These are phyloP conservation scores for Galerucella calmariensis DNA, from an alignment of 2,888 invertebrate genomes.

Conservation along the genomic window DNA sequence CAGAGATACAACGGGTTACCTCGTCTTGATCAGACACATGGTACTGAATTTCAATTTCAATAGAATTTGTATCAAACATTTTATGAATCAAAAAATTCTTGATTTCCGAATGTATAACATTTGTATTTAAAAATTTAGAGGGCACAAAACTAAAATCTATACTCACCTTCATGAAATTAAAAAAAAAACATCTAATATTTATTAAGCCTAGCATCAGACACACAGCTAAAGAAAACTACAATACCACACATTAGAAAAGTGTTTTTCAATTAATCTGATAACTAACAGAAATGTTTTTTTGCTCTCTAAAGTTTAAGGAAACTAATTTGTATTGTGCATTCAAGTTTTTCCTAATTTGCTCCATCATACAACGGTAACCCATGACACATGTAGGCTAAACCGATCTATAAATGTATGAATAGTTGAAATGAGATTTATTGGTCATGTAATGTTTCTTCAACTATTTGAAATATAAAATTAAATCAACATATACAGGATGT, in stretches of 20 bases:
- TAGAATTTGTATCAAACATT: background rate
- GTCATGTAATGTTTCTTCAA: too few relatives aligned
- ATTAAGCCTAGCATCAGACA: constrained; percentile 60
- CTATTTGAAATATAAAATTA: too few relatives aligned
- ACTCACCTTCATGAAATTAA: constrained; percentile 53
- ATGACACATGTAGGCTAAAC: background rate
- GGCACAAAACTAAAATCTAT: constrained; percentile 48
- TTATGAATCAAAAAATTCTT: background rate
- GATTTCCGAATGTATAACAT: constrained; percentile 1
- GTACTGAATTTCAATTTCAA: constrained; percentile 4
- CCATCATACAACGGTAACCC: too few relatives aligned
- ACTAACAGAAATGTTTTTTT: constrained; percentile 38
- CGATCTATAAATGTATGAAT: too few relatives aligned
- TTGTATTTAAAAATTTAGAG: constrained; percentile 27
- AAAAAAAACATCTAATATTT: constrained; percentile 41
- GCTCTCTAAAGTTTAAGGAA: constrained; percentile 35
- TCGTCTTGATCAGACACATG: background rate
- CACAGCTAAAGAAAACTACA: constrained; percentile 60
- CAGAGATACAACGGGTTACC: too few relatives aligned
- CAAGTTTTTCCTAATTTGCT: background rate
- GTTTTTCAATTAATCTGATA: constrained; percentile 45
- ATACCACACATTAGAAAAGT: constrained; percentile 56
- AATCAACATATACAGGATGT: too few relatives aligned
- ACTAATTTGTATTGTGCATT: constrained; percentile 24
- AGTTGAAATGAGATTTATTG: too few relatives aligned